A percentile compares a stretch with the other conserved stretches of the same genome.
These are phyloP conservation scores for Luffia ferchaultella DNA, from an alignment of 2,888 invertebrate species.

Conservation along the genomic window DNA sequence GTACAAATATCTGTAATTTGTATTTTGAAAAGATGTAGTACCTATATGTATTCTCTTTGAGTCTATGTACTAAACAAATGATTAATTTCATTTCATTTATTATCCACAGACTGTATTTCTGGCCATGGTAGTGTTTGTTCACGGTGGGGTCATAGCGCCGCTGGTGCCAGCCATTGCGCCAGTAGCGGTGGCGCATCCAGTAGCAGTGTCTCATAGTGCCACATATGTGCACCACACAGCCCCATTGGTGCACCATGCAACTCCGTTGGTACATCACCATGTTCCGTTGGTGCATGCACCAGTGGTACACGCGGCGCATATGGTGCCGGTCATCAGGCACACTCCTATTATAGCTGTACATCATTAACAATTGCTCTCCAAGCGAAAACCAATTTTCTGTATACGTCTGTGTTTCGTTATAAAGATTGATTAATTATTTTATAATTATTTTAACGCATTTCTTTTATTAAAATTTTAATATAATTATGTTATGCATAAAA, in stretches of 20 bases:
- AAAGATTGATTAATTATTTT: too few species aligned
- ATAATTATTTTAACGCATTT: too few species aligned
- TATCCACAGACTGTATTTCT: slow-evolving; percentile 16
- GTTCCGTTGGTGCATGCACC: slow-evolving; percentile 15
- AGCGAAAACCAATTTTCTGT: too few species aligned
- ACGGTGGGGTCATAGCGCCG: slow-evolving; percentile 14
- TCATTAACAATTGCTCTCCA: slow-evolving; percentile 22
- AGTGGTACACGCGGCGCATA: slow-evolving; percentile 18
- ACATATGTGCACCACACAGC: slow-evolving; percentile 23
- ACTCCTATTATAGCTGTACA: slow-evolving; percentile 42
- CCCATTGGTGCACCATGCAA: slow-evolving; percentile 22
- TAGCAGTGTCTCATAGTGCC: background rate
- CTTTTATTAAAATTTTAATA: too few species aligned
- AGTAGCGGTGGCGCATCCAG: slow-evolving; percentile 29
- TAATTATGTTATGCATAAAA: too few species aligned
- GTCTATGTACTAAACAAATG: background rate
- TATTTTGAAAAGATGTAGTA: too few species aligned
- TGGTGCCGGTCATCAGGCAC: slow-evolving; percentile 36
- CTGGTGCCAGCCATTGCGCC: slow-evolving; percentile 17
- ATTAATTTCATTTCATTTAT: background rate
- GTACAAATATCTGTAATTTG: too few species aligned
- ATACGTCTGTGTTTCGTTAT: too few species aligned
- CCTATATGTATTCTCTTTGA: too few species aligned
- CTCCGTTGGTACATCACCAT: slow-evolving; percentile 16
- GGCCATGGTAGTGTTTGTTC: slow-evolving; percentile 19